These are phyloP conservation scores for Felis chaus DNA, from an alignment of 2,113 vertebrate species.

Conservation along the genomic window DNA sequence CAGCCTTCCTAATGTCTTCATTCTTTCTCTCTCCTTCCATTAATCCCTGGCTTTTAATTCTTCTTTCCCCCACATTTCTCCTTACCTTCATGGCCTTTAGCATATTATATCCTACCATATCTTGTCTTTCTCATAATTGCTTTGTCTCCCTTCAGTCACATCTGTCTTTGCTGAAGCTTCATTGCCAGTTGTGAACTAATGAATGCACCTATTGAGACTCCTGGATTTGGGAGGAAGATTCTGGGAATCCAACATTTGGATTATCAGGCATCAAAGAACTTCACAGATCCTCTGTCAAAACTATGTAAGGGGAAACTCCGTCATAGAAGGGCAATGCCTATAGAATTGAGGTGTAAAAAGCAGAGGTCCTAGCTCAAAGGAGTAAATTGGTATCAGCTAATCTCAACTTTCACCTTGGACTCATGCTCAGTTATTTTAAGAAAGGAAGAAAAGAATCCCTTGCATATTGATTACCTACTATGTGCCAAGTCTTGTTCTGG, in stretches of 20 bases:
- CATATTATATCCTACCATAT: fast-evolving
- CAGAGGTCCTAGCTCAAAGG: not conserved
- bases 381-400: constrained; percentile 48
- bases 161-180: not conserved
- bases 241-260: not conserved
- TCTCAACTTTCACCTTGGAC: constrained; percentile 67
- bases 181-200: not conserved
- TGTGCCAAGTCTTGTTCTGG: constrained; percentile 74
- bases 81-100: not conserved
- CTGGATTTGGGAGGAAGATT: not conserved
- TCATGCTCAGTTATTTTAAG: constrained; percentile 72
- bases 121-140: not conserved
- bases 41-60: not conserved
- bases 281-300: not conserved
- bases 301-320: not conserved
- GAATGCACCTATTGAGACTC: not conserved
- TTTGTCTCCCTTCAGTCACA: not conserved
- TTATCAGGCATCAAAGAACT: not conserved
- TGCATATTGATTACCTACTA: constrained; percentile 79
- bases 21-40: not conserved
- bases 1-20: not conserved
- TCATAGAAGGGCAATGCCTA: not conserved
- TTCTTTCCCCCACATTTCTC: not conserved
- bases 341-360: not conserved
- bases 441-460: constrained; percentile 66